Conservation (phyloP, 2,888 invertebrate species). For the Pantelozetes paolii region DNA sequence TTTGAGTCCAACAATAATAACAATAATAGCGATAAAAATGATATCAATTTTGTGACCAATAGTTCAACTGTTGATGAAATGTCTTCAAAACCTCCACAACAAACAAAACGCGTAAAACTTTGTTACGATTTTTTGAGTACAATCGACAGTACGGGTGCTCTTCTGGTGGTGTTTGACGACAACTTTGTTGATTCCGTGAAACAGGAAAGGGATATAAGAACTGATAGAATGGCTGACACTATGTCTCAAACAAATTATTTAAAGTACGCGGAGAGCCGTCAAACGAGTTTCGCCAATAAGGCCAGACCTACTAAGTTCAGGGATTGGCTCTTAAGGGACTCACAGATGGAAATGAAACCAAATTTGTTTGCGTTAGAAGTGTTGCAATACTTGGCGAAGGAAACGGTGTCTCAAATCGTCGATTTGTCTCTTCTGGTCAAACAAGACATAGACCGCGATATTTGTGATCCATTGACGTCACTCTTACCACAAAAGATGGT, state of each 20-base stretch:
- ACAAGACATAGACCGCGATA: constrained; percentile 58
- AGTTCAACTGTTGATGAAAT: neutral
- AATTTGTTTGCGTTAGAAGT: constrained; percentile 65
- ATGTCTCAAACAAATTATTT: constrained; percentile 61
- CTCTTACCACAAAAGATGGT: constrained; percentile 48
- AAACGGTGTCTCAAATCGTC: constrained; percentile 69
- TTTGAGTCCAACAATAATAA: constrained; percentile 9
- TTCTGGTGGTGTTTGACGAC: constrained; percentile 52
- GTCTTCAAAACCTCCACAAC: constrained; percentile 15
- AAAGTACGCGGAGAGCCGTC: constrained; percentile 72
- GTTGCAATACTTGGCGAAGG: constrained; percentile 77
- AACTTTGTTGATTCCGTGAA: constrained; percentile 54
- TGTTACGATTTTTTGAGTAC: constrained; percentile 54
- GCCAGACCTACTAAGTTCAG: constrained; percentile 53
- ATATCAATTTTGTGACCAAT: neutral
- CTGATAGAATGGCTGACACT: constrained; percentile 51
- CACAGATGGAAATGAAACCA: constrained; percentile 52
- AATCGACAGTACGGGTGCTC: constrained; percentile 55
- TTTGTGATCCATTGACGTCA: constrained; percentile 50
- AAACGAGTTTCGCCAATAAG: constrained; percentile 55
- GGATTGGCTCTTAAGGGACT: constrained; percentile 53
- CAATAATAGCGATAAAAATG: neutral
- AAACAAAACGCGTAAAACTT: constrained; percentile 50
- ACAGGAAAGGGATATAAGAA: constrained; percentile 53
- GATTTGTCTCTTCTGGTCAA: constrained; percentile 76